These are phyloP conservation scores for Sialia sialis DNA, from an alignment of 2,113 vertebrate species.

Conservation along the genomic window DNA sequence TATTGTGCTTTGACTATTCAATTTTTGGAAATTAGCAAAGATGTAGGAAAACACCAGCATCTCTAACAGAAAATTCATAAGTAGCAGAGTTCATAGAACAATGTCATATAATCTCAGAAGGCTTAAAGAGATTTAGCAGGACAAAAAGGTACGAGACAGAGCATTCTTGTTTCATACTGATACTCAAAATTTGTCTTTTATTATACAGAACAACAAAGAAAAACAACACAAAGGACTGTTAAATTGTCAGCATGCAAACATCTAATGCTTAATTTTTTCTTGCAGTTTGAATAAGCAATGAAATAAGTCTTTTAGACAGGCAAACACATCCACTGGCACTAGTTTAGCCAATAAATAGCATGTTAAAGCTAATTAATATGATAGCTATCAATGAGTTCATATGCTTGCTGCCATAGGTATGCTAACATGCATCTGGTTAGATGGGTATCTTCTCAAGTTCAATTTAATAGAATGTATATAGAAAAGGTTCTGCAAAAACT, in stretches of 20 bases:
- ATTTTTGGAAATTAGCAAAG: not conserved
- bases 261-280: not conserved
- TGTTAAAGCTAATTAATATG: not conserved
- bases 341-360: not conserved
- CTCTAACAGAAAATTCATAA: not conserved
- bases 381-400: not conserved
- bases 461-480: not conserved
- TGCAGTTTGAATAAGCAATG: not conserved
- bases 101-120: not conserved
- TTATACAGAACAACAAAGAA: not conserved
- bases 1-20: not conserved
- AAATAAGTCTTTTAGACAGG: not conserved
- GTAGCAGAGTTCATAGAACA: not conserved
- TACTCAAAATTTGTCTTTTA: not conserved
- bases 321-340: not conserved
- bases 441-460: not conserved
- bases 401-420: not conserved
- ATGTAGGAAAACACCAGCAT: not conserved
- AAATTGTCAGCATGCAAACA: not conserved
- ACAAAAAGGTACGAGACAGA: not conserved
- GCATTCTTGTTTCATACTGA: not conserved
- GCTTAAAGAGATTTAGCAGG: not conserved
- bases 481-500: not conserved
- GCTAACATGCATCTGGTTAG: not conserved
- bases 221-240: not conserved